Base-by-base conservation (phyloP, 2,888 invertebrate species). In the Sesamia inferens region DNA sequence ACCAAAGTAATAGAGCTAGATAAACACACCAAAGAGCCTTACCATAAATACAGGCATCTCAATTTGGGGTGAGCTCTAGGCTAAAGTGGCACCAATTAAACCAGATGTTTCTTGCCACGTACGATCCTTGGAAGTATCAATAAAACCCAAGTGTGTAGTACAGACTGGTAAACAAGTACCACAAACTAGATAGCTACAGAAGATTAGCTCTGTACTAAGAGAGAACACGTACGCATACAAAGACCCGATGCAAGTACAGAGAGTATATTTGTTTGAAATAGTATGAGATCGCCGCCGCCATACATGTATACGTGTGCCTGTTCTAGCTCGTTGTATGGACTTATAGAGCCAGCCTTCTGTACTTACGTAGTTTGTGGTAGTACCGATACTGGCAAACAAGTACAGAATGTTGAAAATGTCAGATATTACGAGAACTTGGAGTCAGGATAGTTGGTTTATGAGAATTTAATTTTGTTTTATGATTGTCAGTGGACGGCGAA, bases 381-480 rank as follows among this genome's bases (percentile, higher is more conserved):
- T 19, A 24, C 48, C 39, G 42, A 62, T 22, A 16, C 19, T 10
- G 22, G 22, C 47, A 61, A 68, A 61, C 68, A 68, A 72, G 69
- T 44, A 57, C 7, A 44, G 54, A 65, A 58, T 62, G 57, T 48
- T 68, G 58, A 65, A 74, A 57, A 63, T 71, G 71, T 67, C 65
- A 61, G 39, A 71, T 76, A 55, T 58, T 73, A 54, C 62, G 63
- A 48, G 22, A 70, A 68, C 68, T 68, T 72, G 14, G 59, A 57
- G 76, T 47, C 48, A n/a, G 19, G 65, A n/a, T 65, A 31, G 63
- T 42, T 58, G 68, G 48, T 64, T 74, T 80, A 79, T 61, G 77
- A 76, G 58, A 39, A 71, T 61, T 61, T 86, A 72, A 83, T 80
- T 72, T 76, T 69, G 69, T 71, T 87, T 86, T 81, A 85, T 82